Conservation (phyloP, 2,797 vertebrate species). For the Kryptopterus vitreolus region DNA sequence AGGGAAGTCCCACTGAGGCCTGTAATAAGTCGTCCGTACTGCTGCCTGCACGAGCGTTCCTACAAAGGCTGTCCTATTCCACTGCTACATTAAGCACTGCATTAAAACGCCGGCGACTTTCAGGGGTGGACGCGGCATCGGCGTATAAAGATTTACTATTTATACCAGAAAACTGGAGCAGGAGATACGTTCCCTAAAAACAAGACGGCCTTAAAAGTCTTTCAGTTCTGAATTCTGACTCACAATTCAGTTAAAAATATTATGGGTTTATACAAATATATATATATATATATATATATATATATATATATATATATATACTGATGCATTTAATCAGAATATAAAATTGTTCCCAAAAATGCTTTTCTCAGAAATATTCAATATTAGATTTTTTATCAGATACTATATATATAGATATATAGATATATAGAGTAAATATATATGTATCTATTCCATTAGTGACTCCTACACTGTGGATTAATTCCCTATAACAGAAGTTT, state of each 20-base stretch:
- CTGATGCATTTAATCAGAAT: not conserved
- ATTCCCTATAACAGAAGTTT: not conserved
- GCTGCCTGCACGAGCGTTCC: conserved; percentile 30
- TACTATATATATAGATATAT: no score
- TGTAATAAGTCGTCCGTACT: conserved; percentile 41
- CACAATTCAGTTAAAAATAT: no score
- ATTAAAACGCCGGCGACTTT: not conserved
- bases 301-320: not conserved
- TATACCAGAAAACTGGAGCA: no score
- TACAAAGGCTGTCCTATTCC: conserved; percentile 39
- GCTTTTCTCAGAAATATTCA: not conserved
- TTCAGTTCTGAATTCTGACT: no score
- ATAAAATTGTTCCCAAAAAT: not conserved
- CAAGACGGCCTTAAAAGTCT: no score
- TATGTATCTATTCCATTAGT: no score
- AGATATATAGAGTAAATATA: no score
- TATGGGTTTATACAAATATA: no score
- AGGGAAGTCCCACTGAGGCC: conserved; percentile 49
- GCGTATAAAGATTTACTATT: not conserved
- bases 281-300: not conserved
- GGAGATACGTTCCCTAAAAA: no score
- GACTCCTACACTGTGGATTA: conserved; percentile 8
- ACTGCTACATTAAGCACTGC: not conserved
- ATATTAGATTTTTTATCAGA: not conserved
- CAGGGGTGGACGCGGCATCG: not conserved